phyloP scores from a whole-genome alignment of 2,888 invertebrate genomes.

The Drosophila nigricruria region DNA sequence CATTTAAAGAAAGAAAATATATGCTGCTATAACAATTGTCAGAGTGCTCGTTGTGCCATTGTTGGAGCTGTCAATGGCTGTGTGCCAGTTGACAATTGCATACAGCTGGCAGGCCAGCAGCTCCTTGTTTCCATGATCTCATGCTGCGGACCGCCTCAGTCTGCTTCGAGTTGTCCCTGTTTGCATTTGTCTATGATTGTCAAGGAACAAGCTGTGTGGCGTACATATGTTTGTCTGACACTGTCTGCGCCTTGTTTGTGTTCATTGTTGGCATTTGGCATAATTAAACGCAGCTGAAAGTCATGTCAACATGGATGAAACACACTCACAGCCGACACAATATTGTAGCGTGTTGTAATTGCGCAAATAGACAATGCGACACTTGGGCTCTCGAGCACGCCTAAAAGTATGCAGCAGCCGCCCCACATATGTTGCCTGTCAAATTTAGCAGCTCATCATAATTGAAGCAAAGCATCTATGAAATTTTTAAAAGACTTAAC shows the following conservation, averaged over 20 bases:
- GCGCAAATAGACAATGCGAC: constrained; percentile 50
- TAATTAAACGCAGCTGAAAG: constrained; percentile 72
- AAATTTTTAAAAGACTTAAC: constrained; percentile 42
- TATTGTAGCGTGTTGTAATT: constrained; percentile 45
- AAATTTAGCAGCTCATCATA: constrained; percentile 55
- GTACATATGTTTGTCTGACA: constrained; percentile 39
- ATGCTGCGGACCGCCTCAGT: constrained; percentile 1
- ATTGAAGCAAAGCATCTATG: constrained; percentile 54
- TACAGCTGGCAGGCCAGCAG: constrained; percentile 32
- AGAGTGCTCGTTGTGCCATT: constrained; percentile 53
- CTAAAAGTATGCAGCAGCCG: constrained; percentile 30
- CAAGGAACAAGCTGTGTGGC: constrained; percentile 41
- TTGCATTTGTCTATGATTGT: constrained; percentile 50
- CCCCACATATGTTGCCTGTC: constrained; percentile 30
- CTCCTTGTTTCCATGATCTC: background rate
- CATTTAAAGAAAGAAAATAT: constrained; percentile 57
- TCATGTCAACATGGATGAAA: constrained; percentile 53
- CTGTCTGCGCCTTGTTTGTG: constrained; percentile 46
- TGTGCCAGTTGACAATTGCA: constrained; percentile 64
- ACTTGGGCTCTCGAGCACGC: constrained; percentile 32
- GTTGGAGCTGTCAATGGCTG: constrained; percentile 66
- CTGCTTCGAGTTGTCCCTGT: constrained; percentile 29
- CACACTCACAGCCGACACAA: constrained; percentile 4
- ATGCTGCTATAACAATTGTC: constrained; percentile 72
- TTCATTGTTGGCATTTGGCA: constrained; percentile 75